These are phyloP conservation scores for Caenorhabditis elegans DNA, from an alignment of 1,140 invertebrate species.

Conservation along the genomic window WBcel235 BX284606.5:9101501-9102000, in stretches of 20 bases:
- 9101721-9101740: neutral
- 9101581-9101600: too few relatives aligned
- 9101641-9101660: constrained; percentile 9
- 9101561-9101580: too few relatives aligned
- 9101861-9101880: neutral
- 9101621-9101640: neutral
- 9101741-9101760: constrained; percentile 22
- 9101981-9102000: too few relatives aligned
- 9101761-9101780: neutral
- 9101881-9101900: neutral
- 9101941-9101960: neutral
- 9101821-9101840: neutral
- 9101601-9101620: neutral
- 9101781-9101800: too few relatives aligned
- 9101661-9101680: neutral
- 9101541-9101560: too few relatives aligned
- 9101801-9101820: neutral
- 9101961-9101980: too few relatives aligned
- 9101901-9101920: constrained; percentile 4
- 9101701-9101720: neutral
- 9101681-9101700: neutral
- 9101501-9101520: neutral
- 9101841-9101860: neutral
- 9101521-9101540: too few relatives aligned
- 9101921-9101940: too few relatives aligned